phyloP scores from a whole-genome alignment of 1,140 invertebrate genomes.

The Drosophila grimshawi region DNA sequence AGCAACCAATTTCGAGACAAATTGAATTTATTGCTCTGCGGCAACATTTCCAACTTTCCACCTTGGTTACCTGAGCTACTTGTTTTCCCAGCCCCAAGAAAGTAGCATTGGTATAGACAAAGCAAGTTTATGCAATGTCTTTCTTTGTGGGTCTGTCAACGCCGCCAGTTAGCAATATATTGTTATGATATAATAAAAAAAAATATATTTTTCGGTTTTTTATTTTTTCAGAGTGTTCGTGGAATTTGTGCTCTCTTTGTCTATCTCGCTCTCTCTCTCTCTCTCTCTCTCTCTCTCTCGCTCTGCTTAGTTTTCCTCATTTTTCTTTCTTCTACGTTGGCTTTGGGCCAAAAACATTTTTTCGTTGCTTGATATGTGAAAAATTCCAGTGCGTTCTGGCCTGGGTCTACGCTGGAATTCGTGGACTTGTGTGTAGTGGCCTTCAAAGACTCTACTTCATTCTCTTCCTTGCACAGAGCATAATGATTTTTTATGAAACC shows the following conservation, averaged over 20 bases:
- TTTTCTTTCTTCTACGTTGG: constrained; percentile 39
- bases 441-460: constrained; percentile 28
- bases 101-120: constrained; percentile 34
- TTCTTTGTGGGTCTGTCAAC: constrained; percentile 40
- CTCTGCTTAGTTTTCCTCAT: no score
- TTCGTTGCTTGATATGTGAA: constrained; percentile 47
- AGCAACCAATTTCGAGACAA: constrained; percentile 41
- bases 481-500: background rate
- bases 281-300: background rate
- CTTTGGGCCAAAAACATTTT: constrained; percentile 57
- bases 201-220: constrained; percentile 5
- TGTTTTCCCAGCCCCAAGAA: constrained; percentile 3
- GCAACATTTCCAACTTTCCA: constrained; percentile 54
- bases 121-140: constrained; percentile 12
- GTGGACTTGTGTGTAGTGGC: constrained; percentile 24
- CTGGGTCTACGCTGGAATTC: constrained; percentile 22
- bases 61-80: constrained; percentile 49
- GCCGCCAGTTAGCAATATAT: constrained; percentile 41
- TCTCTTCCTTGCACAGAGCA: background rate
- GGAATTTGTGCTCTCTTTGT: constrained; percentile 7
- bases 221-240: constrained; percentile 24
- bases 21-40: constrained; percentile 58
- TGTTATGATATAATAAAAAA: constrained; percentile 47
- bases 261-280: background rate
- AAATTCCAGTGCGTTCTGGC: constrained; percentile 41